A percentile compares a stretch with the other conserved stretches of the same genome.
Conservation (phyloP, 53 echinoderm and acorn worm species). For the Holothuria leucospilota region DNA sequence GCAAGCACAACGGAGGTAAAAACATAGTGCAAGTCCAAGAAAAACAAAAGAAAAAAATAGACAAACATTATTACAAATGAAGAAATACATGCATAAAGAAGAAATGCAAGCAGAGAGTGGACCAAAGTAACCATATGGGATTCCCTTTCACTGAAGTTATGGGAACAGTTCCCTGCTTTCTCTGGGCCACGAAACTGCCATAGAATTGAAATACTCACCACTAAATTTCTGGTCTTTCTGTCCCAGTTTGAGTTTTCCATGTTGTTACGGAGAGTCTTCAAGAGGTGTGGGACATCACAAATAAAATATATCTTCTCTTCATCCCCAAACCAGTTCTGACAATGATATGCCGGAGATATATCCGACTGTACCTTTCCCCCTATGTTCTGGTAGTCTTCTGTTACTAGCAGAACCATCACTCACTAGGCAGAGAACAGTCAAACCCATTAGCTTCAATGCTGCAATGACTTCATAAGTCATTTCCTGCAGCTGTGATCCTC, state of each 20-base stretch:
- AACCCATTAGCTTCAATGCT: background rate
- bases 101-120: no score
- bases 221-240: constrained; percentile 34
- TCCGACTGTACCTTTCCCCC: background rate
- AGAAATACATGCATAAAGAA: no score
- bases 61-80: no score
- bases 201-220: constrained; percentile 14
- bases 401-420: background rate
- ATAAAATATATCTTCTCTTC: background rate
- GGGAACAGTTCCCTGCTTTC: background rate
- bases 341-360: background rate
- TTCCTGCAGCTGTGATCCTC: background rate
- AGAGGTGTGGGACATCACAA: background rate
- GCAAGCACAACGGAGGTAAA: no score
- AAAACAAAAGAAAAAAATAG: no score
- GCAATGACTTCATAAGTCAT: background rate
- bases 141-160: background rate
- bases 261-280: constrained; percentile 1
- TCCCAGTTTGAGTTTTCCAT: constrained; percentile 29
- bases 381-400: background rate
- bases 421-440: background rate
- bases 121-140: no score
- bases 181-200: background rate
- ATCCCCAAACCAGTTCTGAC: background rate
- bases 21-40: no score